Conservation (phyloP, 2,113 vertebrate species). For the Stigmatopora nigra region DNA sequence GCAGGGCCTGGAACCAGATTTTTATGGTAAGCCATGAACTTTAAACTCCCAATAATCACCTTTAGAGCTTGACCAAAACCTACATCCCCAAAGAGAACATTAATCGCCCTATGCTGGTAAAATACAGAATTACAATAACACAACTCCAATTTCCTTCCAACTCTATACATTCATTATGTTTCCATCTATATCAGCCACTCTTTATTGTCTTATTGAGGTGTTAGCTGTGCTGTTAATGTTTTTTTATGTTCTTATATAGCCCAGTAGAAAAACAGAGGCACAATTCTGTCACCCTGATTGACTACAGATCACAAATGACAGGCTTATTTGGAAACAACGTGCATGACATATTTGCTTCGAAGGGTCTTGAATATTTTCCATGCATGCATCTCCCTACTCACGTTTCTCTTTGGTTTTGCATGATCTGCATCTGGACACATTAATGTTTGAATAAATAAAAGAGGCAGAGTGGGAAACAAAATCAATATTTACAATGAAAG, state of each 20-base stretch:
- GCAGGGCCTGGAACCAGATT: too few species aligned
- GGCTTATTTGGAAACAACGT: constrained; percentile 49
- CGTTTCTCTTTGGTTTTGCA: constrained; percentile 26
- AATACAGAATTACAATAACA: not conserved
- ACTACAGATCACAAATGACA: constrained; percentile 59
- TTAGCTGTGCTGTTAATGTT: constrained; percentile 41
- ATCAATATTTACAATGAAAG: constrained; percentile 30
- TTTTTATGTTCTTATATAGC: constrained; percentile 56
- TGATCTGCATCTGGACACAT: constrained; percentile 42
- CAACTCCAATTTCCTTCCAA: not conserved
- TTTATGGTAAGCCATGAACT: not conserved
- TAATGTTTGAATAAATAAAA: constrained; percentile 40
- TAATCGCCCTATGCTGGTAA: not conserved
- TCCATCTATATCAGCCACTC: constrained; percentile 1
- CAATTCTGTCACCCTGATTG: constrained; percentile 56
- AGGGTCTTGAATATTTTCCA: constrained; percentile 40
- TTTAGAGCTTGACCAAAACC: not conserved
- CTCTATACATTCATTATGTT: constrained; percentile 26
- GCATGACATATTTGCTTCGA: constrained; percentile 50
- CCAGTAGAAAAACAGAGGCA: constrained; percentile 23
- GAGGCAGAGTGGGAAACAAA: constrained; percentile 8
- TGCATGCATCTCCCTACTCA: constrained; percentile 10
- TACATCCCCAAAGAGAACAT: not conserved
- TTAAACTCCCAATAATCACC: not conserved
- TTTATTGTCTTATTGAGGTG: constrained; percentile 56